Evolutionary conservation across 2,888 invertebrate species (phyloP).

Genomic region (Pyralis farinalis): DNA sequence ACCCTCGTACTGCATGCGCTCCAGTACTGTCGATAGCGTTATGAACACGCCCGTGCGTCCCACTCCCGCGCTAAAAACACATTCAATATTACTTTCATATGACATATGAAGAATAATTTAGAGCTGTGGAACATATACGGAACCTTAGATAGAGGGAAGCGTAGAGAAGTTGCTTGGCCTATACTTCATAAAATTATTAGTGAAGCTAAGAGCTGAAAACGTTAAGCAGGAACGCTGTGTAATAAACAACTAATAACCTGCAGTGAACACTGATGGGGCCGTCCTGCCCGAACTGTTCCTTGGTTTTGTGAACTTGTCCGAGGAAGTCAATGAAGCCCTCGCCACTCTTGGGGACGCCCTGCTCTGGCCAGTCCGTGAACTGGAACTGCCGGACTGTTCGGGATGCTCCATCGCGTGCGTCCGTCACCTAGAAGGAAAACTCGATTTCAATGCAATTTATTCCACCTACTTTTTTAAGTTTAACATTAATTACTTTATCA

Average conservation of each 20-base stretch:
- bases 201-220: too few relatives aligned
- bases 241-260: too few relatives aligned
- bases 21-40: constrained; percentile 97
- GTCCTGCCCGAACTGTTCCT: constrained; percentile 99
- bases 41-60: constrained; percentile 99
- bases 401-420: constrained; percentile 97
- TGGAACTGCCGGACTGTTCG: constrained; percentile 98
- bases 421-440: constrained; percentile 86
- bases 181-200: too few relatives aligned
- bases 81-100: too few relatives aligned
- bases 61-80: constrained; percentile 92
- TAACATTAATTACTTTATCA: too few relatives aligned
- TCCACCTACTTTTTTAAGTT: too few relatives aligned
- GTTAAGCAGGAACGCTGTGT: too few relatives aligned
- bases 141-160: too few relatives aligned
- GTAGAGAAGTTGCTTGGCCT: too few relatives aligned
- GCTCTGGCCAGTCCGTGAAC: constrained; percentile 98
- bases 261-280: constrained; percentile 99
- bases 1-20: constrained; percentile 99
- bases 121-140: too few relatives aligned
- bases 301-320: constrained; percentile 99
- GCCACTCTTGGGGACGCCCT: constrained; percentile 97
- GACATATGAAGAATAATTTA: neutral
- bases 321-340: constrained; percentile 99
- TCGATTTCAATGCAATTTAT: too few relatives aligned